Evolutionary conservation across 2,797 vertebrate species (phyloP), one percentile per base, ranked within the genome.

Genomic region (Lindbergichthys nudifrons): DNA sequence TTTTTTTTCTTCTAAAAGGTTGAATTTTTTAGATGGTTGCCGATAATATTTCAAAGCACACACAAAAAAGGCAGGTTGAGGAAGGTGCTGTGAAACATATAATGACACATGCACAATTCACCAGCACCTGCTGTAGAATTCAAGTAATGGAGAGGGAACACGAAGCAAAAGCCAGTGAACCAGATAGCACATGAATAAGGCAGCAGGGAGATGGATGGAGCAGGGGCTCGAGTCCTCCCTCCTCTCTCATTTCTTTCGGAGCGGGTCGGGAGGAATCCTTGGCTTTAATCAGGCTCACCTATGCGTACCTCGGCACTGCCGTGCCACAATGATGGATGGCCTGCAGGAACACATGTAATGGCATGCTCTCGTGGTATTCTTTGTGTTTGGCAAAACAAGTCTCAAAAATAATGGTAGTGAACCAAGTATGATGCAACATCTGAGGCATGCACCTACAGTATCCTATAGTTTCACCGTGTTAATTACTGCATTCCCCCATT

Each of bases 111-210:
- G 76, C 72, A 80, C 83, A 76, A 72, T 86, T 79, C 88, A 84
- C 70, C 42, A 39, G 73, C 85, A 85, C 86, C 85, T 88, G 83
- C 84, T 79, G 88, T 73, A 85, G 77, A 82, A 85, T 81, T 73
- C 71, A 65, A 74, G 86, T 90, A 86, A 90, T 87, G 85, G 90
- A 82, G 82, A 73, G 70, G 75, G 73, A 89, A 88, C 89, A 84
- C 36, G 26, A 68, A 75, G 82, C 80, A 84, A 76, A 83, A 89
- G 59, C 76, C 85, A 76, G 75, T 75, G 88, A 88, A 86, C 80
- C 89, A 88, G 87, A 87, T 74, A 90, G 83, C 72, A 3, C 86
- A 90, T 91, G 91, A 92, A 93, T 92, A 90, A 90, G 79, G 89
- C 81, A 91, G 81, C 8, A 83, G 80, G 82, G 87, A 92, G 92